Base-by-base conservation (phyloP, 1,140 invertebrate genomes). In the Euwallacea similis region DNA sequence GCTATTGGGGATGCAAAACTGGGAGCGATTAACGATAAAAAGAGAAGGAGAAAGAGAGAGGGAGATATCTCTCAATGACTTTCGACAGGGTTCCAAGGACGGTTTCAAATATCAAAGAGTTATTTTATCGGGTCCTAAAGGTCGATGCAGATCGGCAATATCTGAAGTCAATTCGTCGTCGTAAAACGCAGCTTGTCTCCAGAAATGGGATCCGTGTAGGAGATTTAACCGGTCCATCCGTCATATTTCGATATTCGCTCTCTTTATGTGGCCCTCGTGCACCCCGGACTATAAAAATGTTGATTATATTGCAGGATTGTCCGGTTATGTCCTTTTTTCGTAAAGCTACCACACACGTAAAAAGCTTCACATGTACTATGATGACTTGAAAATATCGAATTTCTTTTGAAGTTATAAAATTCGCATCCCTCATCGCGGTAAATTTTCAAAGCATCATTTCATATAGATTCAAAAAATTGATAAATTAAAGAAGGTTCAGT, bases 211-310 rank as follows among this genome's bases (percentile, higher is more conserved):
- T 66, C 41, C 64, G 64, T 66, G 64, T 66, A 53, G 64, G 43
- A 66, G 64, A 16, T 53, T 68, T 68, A 53, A 46, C 54, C 42
- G 66, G 66, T 68, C 66, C 58, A 68, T 68, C 55, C 66, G 55
- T 68, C 66, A 68, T 68, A 42, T 68, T 68, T 44, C 42, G 66
- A 68, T 68, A 68, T 68, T 68, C 64, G 62, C 64, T 53, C 63
- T 66, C 55, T 68, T 59, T 68, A 68, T 68, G 56, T 41, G 53
- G 9, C 47, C 43, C 15, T 58, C 16, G 33, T 21, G 33, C 15
- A 9, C 15, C 56, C 42, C 13, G 58, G 42, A 42, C 44, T 56
- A 60, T 68, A 68, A 68, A 68, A 68, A 68, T 68, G 55, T 68
- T 68, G 66, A 68, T 68, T 68, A 68, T 60, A 68, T 59, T 68